Evolutionary conservation across 2,888 invertebrate genomes (phyloP), one percentile per base, ranked within the genome.

Genomic region (Cheilosia urbana): DNA sequence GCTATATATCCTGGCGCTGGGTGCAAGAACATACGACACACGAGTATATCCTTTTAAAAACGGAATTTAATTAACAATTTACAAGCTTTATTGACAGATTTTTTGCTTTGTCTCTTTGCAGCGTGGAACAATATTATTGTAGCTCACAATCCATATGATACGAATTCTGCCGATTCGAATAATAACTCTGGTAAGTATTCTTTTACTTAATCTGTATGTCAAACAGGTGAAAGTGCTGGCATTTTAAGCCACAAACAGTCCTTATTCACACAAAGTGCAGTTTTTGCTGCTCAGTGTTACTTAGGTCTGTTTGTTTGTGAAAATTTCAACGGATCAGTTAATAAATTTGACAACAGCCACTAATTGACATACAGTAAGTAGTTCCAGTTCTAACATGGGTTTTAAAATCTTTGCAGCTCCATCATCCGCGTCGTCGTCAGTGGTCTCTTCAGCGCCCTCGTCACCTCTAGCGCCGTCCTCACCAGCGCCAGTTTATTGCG

Each of bases 401-500:
- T 4, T 49, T 7, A 17, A 17, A 11, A 21, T 51, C 13, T 51
- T 51, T 51, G 66, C 66, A 79, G 87, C 80, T 83, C 60, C 88
- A 53, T 82, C 83, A 68, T 81, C 83, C 30, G 66, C 82, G 24
- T 66, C 92, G 92, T 90, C 76, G 66, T 88, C 82, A 62, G 89
- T 81, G 40, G 88, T 88, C 7, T 85, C 89, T 63, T 88, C 90
- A 55, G 75, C 82, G 75, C 75, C 89, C 40, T 66, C 88, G 27
- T 88, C 88, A 66, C 87, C 90, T 11, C 57, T 68, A 19, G 88
- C 89, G 49, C 91, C 92, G 27, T 92, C 93, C 93, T 91, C 80
- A 93, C 85, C 93, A 73, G 66, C 87, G 60, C 88, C 90, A 75
- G 87, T 95, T 45, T 96, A 95, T 92, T 96, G 96, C 92, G 95